Percentiles rank a stretch among this genome's conserved stretches.
phyloP scores from a whole-genome alignment of 2,797 vertebrate genomes.

The Notolabrus celidotus region DNA sequence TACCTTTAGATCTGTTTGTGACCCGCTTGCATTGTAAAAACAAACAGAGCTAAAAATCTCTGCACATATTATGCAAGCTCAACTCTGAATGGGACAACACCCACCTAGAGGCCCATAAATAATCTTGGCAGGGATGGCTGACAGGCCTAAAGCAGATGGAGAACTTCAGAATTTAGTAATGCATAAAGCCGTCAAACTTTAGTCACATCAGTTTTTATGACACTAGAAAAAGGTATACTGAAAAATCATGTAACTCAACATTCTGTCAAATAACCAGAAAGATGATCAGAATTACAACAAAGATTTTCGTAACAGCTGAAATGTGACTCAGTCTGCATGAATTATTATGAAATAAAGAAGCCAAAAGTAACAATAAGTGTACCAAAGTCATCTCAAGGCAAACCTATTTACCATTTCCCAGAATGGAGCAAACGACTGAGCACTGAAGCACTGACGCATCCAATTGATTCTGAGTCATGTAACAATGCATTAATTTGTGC shows the following conservation, averaged over 20 bases:
- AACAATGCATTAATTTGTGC: background rate
- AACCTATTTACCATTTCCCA: background rate
- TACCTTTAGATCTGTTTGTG: background rate
- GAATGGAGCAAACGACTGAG: background rate
- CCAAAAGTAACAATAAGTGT: background rate
- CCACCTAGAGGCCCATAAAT: background rate
- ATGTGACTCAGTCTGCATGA: background rate
- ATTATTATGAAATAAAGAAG: background rate
- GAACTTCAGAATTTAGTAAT: background rate
- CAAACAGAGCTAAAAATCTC: background rate
- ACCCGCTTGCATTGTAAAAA: constrained; percentile 1
- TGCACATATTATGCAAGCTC: background rate
- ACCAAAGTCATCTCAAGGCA: background rate
- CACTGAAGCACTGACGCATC: background rate
- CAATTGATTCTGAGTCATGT: background rate
- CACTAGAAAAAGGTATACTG: background rate
- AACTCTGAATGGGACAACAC: background rate
- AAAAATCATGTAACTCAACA: background rate
- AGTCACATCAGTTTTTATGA: background rate
- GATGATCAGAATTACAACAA: background rate
- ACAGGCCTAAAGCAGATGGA: background rate
- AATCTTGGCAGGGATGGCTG: constrained; percentile 1
- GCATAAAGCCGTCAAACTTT: background rate
- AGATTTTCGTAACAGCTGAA: background rate
- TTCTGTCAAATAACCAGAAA: background rate